Conservation (phyloP, 2,888 invertebrate genomes). For the Caenorhabditis auriculariae region DNA sequence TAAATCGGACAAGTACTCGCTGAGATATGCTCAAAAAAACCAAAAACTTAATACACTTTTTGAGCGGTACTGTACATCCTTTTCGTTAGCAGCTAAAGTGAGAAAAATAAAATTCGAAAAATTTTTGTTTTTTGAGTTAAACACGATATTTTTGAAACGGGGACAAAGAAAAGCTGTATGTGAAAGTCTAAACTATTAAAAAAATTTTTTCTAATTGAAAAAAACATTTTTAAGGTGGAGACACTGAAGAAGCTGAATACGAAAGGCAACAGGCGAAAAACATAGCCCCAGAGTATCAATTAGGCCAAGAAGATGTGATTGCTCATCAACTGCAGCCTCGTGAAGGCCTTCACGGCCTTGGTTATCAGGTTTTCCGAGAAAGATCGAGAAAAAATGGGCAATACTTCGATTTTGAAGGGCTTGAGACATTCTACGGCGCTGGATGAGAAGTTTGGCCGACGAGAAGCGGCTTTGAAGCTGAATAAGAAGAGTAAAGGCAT, state of each 20-base stretch:
- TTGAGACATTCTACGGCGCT: constrained; percentile 50
- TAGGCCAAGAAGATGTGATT: constrained; percentile 78
- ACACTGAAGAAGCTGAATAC: constrained; percentile 65
- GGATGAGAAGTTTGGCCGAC: constrained; percentile 34
- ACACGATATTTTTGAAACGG: no score
- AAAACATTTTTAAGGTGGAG: constrained; percentile 6
- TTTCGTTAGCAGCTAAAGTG: no score
- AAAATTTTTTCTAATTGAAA: no score
- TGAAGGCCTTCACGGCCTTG: constrained; percentile 34
- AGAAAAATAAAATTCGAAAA: no score
- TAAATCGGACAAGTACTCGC: no score
- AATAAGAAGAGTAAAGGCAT: constrained; percentile 71
- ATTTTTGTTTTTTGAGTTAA: no score
- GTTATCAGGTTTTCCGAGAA: constrained; percentile 58
- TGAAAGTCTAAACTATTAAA: no score
- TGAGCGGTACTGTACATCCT: no score
- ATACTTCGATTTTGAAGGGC: constrained; percentile 29
- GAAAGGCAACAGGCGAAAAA: constrained; percentile 65
- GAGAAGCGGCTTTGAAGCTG: constrained; percentile 67
- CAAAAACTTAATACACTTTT: no score
- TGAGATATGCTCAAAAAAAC: no score
- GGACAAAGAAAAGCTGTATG: no score
- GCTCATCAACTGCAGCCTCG: constrained; percentile 26
- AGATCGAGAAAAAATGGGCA: not conserved
- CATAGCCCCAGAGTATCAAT: constrained; percentile 67